Base-by-base conservation (phyloP, 2,113 vertebrate species). In the Phoenicopterus ruber region DNA sequence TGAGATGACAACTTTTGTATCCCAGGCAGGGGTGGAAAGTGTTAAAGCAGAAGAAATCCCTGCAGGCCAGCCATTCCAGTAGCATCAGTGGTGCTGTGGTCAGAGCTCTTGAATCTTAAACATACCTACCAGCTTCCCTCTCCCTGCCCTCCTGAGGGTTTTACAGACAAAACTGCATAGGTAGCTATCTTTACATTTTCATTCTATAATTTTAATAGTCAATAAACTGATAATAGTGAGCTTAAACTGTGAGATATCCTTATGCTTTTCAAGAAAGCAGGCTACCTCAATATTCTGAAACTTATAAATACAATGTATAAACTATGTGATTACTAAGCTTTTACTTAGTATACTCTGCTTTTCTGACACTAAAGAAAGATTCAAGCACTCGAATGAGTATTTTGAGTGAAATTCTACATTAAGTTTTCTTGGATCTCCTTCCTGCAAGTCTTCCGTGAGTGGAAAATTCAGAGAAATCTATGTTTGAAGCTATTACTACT, bases 101-200 rank as follows among this genome's bases (percentile, higher is more conserved):
- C 93, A 88, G 69, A 93, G 73, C 88, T 96, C 62, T 93, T 80
- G 86, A 95, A 88, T 80, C 77, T 9, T 88, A 50, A 59, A 79
- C 40, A 31, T 44, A 83, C 71, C 38, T 49, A 66, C 20, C 42
- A 83, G 20, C 17, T 90, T 67, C 57, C 26, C 19, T 62, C 31
- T 91, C 71, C 28, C 69, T 73, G 25, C 15, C 66, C 32, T 86
- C 66, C 36, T n/a, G n/a, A 79, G 40, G 9, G 25, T 42, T 61
- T 88, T 28, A 42, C 55, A 55, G 62, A 29, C 85, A 42, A 82
- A 83, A n/a, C 47, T 57, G 16, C 16, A 79, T 9, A 38, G 80
- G 46, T 25, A 95, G 79, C 8, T 6, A 70, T 31, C 21, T 46
- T 73, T 40, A 82, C 21, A 89, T 88, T 70, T 85, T 61, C 8